Evolutionary conservation across 2,113 vertebrate genomes (phyloP).

Genomic region (Percopsis transmontana): DNA sequence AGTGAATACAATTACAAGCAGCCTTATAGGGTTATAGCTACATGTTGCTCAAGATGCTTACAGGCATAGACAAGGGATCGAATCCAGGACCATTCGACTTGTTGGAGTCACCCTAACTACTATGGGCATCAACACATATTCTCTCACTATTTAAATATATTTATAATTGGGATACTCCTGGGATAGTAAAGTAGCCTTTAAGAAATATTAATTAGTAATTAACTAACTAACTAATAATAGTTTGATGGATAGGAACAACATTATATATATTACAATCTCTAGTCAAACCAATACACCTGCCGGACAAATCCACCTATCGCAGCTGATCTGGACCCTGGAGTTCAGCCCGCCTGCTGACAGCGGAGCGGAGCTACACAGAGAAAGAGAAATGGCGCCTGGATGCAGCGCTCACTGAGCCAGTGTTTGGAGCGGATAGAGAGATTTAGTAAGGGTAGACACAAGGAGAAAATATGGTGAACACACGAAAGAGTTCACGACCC

Average conservation of each 20-base stretch:
- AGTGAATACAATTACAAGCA: too few species aligned
- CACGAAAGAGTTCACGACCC: constrained; percentile 84
- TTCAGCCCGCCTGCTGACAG: constrained; percentile 42
- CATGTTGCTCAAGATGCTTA: too few species aligned
- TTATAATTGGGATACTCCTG: too few species aligned
- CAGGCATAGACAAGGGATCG: too few species aligned
- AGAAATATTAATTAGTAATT: too few species aligned
- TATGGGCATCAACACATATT: too few species aligned
- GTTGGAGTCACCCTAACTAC: too few species aligned
- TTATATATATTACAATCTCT: constrained; percentile 3
- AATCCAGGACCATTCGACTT: too few species aligned
- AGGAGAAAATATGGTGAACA: constrained; percentile 87
- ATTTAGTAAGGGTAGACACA: constrained; percentile 50
- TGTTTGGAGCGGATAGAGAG: constrained; percentile 70
- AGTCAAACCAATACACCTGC: constrained; percentile 55
- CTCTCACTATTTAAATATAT: too few species aligned
- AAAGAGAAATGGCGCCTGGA: constrained; percentile 80
- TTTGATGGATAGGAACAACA: not conserved
- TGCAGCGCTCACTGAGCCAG: constrained; percentile 75
- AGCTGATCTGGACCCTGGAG: not conserved
- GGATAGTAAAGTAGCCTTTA: too few species aligned
- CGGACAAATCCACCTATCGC: constrained; percentile 16
- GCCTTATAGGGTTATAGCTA: too few species aligned
- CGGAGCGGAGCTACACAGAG: constrained; percentile 44
- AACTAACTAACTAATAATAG: too few species aligned